Evolutionary conservation across 2,797 vertebrate genomes (phyloP).

Genomic region (Leptodactylus fallax): DNA sequence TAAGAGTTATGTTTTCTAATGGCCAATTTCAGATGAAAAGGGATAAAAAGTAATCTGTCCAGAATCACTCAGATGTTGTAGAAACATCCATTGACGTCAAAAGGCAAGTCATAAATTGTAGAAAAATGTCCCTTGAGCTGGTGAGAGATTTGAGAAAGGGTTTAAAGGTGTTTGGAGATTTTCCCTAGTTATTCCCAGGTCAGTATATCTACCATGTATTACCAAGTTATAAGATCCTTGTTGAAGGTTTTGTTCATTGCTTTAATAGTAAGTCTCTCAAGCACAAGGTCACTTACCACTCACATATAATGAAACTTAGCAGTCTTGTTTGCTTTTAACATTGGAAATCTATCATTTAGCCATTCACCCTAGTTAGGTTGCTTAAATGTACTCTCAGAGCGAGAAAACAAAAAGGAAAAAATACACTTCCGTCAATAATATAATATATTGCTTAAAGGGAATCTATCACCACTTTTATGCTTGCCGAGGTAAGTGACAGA

Average conservation of each 20-base stretch:
- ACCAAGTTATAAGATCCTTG: constrained; percentile 2
- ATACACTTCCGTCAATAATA: not conserved
- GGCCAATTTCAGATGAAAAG: constrained; percentile 25
- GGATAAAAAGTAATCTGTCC: constrained; percentile 17
- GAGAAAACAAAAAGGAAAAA: not conserved
- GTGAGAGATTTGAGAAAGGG: constrained; percentile 35
- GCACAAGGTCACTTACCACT: not conserved
- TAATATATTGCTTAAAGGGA: too few relatives aligned
- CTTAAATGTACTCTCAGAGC: not conserved
- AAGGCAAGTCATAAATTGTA: constrained; percentile 31
- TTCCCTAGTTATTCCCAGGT: constrained; percentile 23
- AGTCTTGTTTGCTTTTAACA: not conserved
- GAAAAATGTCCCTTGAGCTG: constrained; percentile 17
- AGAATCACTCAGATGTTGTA: constrained; percentile 14
- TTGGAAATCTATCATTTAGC: not conserved
- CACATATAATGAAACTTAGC: not conserved
- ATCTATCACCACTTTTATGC: too few relatives aligned
- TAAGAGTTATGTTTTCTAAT: not conserved
- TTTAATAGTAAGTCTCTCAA: not conserved
- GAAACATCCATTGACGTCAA: constrained; percentile 34
- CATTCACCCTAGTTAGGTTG: not conserved
- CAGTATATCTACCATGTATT: constrained; percentile 14
- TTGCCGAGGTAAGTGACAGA: too few relatives aligned
- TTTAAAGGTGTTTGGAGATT: constrained; percentile 28
- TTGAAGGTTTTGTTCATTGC: constrained; percentile 2